Evolutionary conservation across 2,797 vertebrate species (phyloP).

Genomic region (Remorina albescens): DNA sequence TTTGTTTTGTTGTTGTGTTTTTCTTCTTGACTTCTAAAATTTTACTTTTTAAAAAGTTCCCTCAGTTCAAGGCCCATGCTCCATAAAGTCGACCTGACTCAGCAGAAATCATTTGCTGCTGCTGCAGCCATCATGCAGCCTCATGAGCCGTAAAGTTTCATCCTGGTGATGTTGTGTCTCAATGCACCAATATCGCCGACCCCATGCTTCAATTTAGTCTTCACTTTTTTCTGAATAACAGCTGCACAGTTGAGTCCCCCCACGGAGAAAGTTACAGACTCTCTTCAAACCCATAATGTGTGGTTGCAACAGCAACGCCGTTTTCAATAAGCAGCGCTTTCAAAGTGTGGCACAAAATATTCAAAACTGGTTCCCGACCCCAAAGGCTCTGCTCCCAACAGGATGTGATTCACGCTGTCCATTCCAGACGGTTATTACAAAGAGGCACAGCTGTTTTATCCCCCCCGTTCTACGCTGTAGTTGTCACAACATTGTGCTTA

Average conservation of each 20-base stretch:
- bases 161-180: not conserved
- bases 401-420: not conserved
- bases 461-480: not conserved
- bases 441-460: not conserved
- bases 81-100: slow-evolving; percentile 1
- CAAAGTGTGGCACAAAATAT: not conserved
- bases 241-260: not conserved
- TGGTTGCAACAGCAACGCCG: not conserved
- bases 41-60: too few species aligned
- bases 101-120: not conserved
- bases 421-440: slow-evolving; percentile 4
- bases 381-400: not conserved
- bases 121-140: not conserved
- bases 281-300: not conserved
- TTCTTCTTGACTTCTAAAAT: not conserved
- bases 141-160: not conserved
- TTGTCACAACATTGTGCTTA: not conserved
- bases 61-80: not conserved
- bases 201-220: not conserved
- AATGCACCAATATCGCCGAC: not conserved
- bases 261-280: not conserved
- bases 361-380: not conserved
- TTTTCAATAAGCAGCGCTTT: not conserved
- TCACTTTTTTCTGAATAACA: not conserved
- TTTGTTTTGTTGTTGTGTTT: too few species aligned